A percentile compares a stretch with the other conserved stretches of the same genome.
Evolutionary conservation across 2,113 vertebrate species (phyloP).

Genomic region (Alouatta palliata): DNA sequence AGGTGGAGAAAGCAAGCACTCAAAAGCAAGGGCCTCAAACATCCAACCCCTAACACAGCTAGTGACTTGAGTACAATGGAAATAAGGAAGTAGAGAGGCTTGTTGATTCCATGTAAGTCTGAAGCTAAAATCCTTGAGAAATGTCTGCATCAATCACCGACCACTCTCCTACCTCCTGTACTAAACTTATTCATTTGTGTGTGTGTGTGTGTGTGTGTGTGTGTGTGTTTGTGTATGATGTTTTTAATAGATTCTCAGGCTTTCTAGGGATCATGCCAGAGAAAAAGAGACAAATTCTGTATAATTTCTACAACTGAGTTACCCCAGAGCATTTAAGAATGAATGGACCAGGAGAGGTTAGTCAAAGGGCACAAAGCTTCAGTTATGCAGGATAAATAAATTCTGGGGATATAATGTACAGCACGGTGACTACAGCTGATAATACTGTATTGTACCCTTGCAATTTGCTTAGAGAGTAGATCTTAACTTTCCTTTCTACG

Average conservation of each 20-base stretch:
- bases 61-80: too few species aligned
- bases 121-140: not conserved
- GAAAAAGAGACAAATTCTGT: not conserved
- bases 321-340: not conserved
- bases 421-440: not conserved
- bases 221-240: not conserved
- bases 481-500: not conserved
- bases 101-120: not conserved
- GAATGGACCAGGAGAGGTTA: not conserved
- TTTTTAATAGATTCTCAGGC: conserved; percentile 4
- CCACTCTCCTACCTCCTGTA: not conserved
- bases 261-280: not conserved
- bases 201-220: too few species aligned
- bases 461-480: not conserved
- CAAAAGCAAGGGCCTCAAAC: not conserved
- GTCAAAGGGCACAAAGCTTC: not conserved
- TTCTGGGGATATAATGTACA: not conserved
- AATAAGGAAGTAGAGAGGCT: not conserved
- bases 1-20: not conserved
- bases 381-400: not conserved
- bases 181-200: not conserved
- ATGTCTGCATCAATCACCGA: not conserved
- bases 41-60: not conserved
- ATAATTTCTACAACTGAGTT: not conserved
- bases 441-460: too few species aligned